Evolutionary conservation across 2,113 vertebrate genomes (phyloP), one percentile per base, ranked within the genome.

Genomic region (Takifugu bimaculatus): DNA sequence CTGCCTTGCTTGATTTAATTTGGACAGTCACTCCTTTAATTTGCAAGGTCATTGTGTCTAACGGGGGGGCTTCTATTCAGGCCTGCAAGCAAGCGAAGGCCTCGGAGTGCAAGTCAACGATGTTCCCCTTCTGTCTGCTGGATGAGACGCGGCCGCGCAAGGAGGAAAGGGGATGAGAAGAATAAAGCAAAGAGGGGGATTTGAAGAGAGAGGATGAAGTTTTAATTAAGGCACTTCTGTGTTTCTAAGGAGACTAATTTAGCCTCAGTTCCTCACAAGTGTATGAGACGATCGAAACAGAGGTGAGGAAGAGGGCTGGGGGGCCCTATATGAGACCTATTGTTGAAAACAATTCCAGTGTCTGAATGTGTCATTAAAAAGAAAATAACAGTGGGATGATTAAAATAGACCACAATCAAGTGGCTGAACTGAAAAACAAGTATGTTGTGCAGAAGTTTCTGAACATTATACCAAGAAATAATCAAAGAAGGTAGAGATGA

Each of bases 21-120:
- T 88, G 83, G 85, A 89, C 86, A 84, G 83, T 87, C 81, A 82
- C 79, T 81, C 86, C 79, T 91, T 90, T 88, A 86, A 86, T 87
- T 87, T 87, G 78, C 80, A 49, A 65, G 74, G 80, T 90, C 85
- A 89, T 91, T 90, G 90, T 89, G 81, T 90, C 85, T 82, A 82
- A 86, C 79, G 28, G 77, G 48, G 48, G 80, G 77, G 63, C 43
- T 62, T 89, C 87, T 69, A 84, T 85, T 85, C 85, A 88, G 69
- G 70, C 78, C 29, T 59, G 68, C 63, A 59, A 85, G 84, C 81
- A 76, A 83, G 83, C 64, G 77, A 85, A 82, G 78, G 81, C 66
- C 82, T 78, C 55, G 55, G 78, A 87, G 81, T 81, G 87, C 83
- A 70, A 88, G 87, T 89, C 89, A 91, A 90, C 78, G 82, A 89